Conservation (phyloP, 1,140 invertebrate species). For the Calosoma granatense region DNA sequence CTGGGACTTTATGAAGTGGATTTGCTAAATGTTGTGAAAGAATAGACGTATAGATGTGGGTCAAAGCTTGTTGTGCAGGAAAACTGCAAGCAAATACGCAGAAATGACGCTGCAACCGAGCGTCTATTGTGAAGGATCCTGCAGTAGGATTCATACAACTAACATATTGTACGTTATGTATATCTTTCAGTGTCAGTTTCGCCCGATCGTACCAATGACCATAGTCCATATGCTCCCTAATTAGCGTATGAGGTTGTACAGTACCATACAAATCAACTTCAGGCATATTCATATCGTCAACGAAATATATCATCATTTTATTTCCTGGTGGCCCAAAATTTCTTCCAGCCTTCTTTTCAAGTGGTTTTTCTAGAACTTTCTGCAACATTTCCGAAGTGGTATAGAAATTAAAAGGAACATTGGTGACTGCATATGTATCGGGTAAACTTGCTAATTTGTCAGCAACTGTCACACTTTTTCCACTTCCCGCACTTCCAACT, state of each 20-base stretch:
- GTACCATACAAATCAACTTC: slow-evolving; percentile 93
- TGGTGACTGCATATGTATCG: slow-evolving; percentile 71
- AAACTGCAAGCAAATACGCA: slow-evolving; percentile 84
- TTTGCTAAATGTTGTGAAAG: slow-evolving; percentile 64
- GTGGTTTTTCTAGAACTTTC: slow-evolving; percentile 78
- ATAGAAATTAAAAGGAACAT: slow-evolving; percentile 93
- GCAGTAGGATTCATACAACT: slow-evolving; percentile 95
- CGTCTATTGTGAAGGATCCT: slow-evolving; percentile 89
- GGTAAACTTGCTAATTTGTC: slow-evolving; percentile 68
- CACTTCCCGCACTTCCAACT: slow-evolving; percentile 77
- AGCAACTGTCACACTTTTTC: slow-evolving; percentile 78
- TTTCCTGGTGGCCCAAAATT: slow-evolving; percentile 88
- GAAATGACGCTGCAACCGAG: slow-evolving; percentile 86
- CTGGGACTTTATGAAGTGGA: slow-evolving; percentile 54
- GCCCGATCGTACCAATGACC: slow-evolving; percentile 85
- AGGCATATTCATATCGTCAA: slow-evolving; percentile 97
- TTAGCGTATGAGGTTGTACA: slow-evolving; percentile 88
- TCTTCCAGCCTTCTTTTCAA: slow-evolving; percentile 91
- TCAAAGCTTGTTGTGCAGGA: slow-evolving; percentile 68
- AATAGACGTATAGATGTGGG: slow-evolving; percentile 76
- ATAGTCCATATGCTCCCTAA: slow-evolving; percentile 91
- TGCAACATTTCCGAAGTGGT: slow-evolving; percentile 93
- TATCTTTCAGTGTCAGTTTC: slow-evolving; percentile 82
- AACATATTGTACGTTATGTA: slow-evolving; percentile 88
- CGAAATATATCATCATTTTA: slow-evolving; percentile 86